Percentiles rank a stretch among this genome's conserved stretches.
phyloP scores from a whole-genome alignment of 2,888 invertebrate species.

The Trichogramma dendrolimi region DNA sequence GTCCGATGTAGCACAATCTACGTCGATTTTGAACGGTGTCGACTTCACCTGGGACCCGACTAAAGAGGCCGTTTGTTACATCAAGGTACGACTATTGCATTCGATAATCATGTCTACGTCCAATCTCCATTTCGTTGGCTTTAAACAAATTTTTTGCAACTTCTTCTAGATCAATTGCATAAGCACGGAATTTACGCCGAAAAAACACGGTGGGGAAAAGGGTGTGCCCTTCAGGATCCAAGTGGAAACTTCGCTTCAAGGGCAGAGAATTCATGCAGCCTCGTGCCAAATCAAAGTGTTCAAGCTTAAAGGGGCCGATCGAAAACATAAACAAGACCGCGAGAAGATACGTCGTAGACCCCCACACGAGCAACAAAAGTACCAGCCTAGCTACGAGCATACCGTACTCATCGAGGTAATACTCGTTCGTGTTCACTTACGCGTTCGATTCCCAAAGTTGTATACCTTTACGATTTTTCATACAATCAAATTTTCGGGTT shows the following conservation, averaged over 20 bases:
- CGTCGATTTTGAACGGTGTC: conserved; percentile 68
- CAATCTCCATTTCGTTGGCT: not conserved
- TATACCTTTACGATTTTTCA: too few species aligned
- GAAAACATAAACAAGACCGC: conserved; percentile 94
- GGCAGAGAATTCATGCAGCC: conserved; percentile 78
- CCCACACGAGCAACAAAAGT: conserved; percentile 80
- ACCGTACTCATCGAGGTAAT: conserved; percentile 86
- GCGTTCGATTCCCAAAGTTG: too few species aligned
- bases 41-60: conserved; percentile 94
- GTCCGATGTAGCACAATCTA: conserved; percentile 74
- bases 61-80: conserved; percentile 91
- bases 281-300: conserved; percentile 95
- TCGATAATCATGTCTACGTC: not conserved
- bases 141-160: not conserved
- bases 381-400: conserved; percentile 92
- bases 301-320: conserved; percentile 91
- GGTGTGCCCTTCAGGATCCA: conserved; percentile 95
- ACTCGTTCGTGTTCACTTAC: too few species aligned
- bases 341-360: conserved; percentile 89
- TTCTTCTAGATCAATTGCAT: conserved; percentile 80
- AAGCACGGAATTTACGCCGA: conserved; percentile 95
- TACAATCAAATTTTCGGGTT: too few species aligned
- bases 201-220: conserved; percentile 97
- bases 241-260: conserved; percentile 79
- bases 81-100: conserved; percentile 66